phyloP scores from a whole-genome alignment of 2,888 invertebrate species.

The Trimorus sp. region DNA sequence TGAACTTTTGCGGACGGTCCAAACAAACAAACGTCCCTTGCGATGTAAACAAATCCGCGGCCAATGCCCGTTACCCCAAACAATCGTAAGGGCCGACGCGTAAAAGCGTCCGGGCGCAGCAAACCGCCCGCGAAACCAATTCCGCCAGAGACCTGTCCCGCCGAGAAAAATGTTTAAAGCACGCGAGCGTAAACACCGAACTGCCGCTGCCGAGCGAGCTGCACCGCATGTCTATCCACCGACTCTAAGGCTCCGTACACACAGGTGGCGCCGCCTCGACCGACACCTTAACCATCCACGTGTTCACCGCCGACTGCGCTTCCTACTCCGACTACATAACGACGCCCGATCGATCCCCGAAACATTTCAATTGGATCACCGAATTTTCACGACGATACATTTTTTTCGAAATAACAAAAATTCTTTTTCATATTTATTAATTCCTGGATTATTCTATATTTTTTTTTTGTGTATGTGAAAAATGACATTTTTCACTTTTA shows the following conservation, averaged over 20 bases:
- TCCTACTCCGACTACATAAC: too few species aligned
- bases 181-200: conserved; percentile 75
- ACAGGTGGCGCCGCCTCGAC: conserved; percentile 16
- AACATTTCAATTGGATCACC: not conserved
- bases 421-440: too few species aligned
- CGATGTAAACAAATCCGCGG: conserved; percentile 31
- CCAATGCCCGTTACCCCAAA: conserved; percentile 33
- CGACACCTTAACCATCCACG: conserved; percentile 40
- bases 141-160: conserved; percentile 27
- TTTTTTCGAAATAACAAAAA: too few species aligned
- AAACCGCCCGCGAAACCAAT: conserved; percentile 44
- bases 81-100: conserved; percentile 30
- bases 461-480: too few species aligned
- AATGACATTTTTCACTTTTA: too few species aligned
- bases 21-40: conserved; percentile 2
- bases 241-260: conserved; percentile 48
- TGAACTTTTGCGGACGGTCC: conserved; percentile 43
- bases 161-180: conserved; percentile 74
- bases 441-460: too few species aligned
- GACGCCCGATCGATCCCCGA: too few species aligned
- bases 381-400: too few species aligned
- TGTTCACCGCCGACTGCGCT: conserved; percentile 5
- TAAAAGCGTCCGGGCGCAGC: conserved; percentile 33
- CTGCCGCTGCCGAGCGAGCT: conserved; percentile 70
- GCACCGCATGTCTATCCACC: conserved; percentile 58